Evolutionary conservation across 1,140 invertebrate genomes (phyloP), one percentile per base, ranked within the genome.

Genomic region (Drosophila ficusphila): DNA sequence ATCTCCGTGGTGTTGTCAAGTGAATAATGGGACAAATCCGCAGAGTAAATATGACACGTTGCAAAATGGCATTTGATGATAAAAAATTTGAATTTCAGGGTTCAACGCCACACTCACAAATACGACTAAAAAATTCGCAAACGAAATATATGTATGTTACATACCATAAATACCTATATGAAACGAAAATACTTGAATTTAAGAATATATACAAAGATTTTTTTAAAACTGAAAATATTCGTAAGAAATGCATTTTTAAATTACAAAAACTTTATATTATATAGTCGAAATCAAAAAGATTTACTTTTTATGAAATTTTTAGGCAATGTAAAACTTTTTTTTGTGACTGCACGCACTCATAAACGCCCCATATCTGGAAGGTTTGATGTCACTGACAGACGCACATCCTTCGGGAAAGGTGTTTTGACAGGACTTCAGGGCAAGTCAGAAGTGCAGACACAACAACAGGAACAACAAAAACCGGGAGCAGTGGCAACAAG

Each of bases 21-120:
- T 86, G 81, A 86, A 86, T 86, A 86, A 86, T 86, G 81, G 81
- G 68, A 68, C 81, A 86, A 86, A 86, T 86, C 82, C 81, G 73
- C 64, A 86, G 76, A 70, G 81, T 86, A 86, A 86, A 86, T 86
- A 81, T 86, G 82, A 88, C 82, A 86, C 81, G 83, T 86, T 65
- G 68, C 81, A 81, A 86, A 85, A 86, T 88, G 82, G 82, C 82
- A 88, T 88, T 86, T 52, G 82, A 27, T 42, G 81, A 86, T 86
- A 86, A 86, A 85, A 83, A 51, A 47, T 53, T 53, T 8, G 34
- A 60, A 49, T 44, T 8, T 31, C 7, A 14, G 7, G 23, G 42
- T 27, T 60, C 11, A 18, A 3, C 3, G 0, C 0, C 11, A 21
- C 53, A 64, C 54, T 46, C 9, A 18, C 6, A 61, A 64, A 64